Base-by-base conservation (phyloP, 2,113 vertebrate genomes). In the Oxyura jamaicensis region DNA sequence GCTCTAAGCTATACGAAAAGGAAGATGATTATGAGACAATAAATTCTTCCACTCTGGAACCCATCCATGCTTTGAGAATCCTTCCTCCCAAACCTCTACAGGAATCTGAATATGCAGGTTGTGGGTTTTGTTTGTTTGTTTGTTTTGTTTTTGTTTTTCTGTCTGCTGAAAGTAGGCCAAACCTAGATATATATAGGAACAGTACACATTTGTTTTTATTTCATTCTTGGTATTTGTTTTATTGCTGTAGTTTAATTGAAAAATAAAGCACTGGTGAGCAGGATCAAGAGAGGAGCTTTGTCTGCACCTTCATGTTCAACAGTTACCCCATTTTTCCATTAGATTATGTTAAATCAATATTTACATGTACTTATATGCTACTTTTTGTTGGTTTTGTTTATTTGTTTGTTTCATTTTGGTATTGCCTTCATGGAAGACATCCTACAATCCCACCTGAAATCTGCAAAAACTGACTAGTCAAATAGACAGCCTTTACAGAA, bases 51-150 rank as follows among this genome's bases (percentile, higher is more conserved):
- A 14, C 44, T 66, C 48, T 55, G n/a, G 73, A 95, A 35, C 33
- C n/a, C 2, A 53, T 96, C 33, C 84, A 80, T 3, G 50, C 91
- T 3, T 44, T 95, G 90, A 97, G 84, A 82, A 97, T 98, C 33
- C 90, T 97, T 42, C 98, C 98, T 63, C 94, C 97, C 77, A 94
- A 71, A 74, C 97, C 97, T 29, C 90, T 96, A 23, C 90, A 97
- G 79, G 98, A 98, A 66, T 96, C 98, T 0, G 97, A 97, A 94
- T 98, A 98, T 5, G 97, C 97, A 96, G 98, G 98, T 98, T 41
- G 6, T 41, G 98, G 13, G 6, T 41, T 41, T 41, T 41, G 12
- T 41, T 41, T 41, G 4, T 41, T 13, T 41, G 4, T 41, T 41
- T 41, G 12, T 41, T 41, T 95, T 2, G 8, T 62, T 75, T 85